Base-by-base conservation (phyloP, 2,888 invertebrate genomes). In the Acronicta alni region DNA sequence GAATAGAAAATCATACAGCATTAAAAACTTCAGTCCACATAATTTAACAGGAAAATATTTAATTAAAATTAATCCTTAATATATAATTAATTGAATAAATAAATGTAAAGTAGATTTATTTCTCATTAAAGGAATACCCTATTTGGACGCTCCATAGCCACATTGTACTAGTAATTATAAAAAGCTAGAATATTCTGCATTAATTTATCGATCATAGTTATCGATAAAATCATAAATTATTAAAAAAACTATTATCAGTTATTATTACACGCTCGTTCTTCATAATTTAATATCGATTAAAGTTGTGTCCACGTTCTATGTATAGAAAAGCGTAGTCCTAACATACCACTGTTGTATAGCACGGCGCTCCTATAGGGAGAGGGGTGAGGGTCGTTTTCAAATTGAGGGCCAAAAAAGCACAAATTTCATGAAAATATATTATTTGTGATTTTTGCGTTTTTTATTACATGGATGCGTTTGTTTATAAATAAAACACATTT, bases 321-420 rank as follows among this genome's bases (percentile, higher is more conserved):
- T 69, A 67, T 75, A 77, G 72, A 75, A 66, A 64, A 55, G 66
- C 66, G 64, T 74, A 56, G 55, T 47, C 54, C 45, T 56, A 46
- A 72, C 75, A 79, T 78, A 72, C 75, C 80, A 60, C 64, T 69
- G 71, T 68, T 75, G 78, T 79, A 79, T 79, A 73, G 69, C 76
- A 77, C 53, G 59, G 45, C 59, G 60, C 66, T 71, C 64, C 62
- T 72, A 66, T 72, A 60, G 63, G 18, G 48, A 48, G 39, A 35
- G 35, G 43, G 69, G 62, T 54, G n/a, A n/a, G n/a, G n/a, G n/a
- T n/a, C n/a, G n/a, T n/a, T n/a, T n/a, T n/a, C n/a, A n/a, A n/a
- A n/a, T n/a, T n/a, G n/a, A n/a, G n/a, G n/a, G n/a, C n/a, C n/a
- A n/a, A n/a, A n/a, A n/a, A n/a, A n/a, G n/a, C n/a, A n/a, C n/a